Evolutionary conservation across 2,113 vertebrate species (phyloP).

Genomic region (Calyptomena viridis): DNA sequence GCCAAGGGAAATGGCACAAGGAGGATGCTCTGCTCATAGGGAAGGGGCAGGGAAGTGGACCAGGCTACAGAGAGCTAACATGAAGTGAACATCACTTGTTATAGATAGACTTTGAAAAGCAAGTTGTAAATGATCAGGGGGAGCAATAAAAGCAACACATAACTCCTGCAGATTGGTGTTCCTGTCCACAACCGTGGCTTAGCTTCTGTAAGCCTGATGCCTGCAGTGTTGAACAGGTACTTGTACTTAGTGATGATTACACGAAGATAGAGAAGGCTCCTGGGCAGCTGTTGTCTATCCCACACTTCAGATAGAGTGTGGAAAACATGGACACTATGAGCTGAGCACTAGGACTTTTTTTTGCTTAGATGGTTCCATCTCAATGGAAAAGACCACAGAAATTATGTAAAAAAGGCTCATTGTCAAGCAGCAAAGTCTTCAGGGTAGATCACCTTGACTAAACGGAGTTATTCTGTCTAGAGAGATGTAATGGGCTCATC

Average conservation of each 20-base stretch:
- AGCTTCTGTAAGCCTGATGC: neutral
- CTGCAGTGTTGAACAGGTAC: neutral
- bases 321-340: neutral
- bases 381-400: neutral
- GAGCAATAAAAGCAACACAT: neutral
- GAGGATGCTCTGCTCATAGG: neutral
- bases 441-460: neutral
- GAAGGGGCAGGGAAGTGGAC: fast-evolving
- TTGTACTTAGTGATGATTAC: neutral
- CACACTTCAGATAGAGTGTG: neutral
- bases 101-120: neutral
- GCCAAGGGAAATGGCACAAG: neutral
- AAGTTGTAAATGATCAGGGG: neutral
- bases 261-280: neutral
- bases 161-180: neutral
- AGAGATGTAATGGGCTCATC: neutral
- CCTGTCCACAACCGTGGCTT: neutral
- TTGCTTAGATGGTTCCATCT: neutral
- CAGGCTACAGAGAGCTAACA: neutral
- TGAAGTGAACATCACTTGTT: neutral
- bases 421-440: neutral
- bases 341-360: neutral
- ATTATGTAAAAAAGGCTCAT: neutral
- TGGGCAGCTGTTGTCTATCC: neutral
- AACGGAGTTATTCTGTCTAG: neutral